Evolutionary conservation across 2,113 vertebrate genomes (phyloP).

Genomic region (Tiliqua scincoides): DNA sequence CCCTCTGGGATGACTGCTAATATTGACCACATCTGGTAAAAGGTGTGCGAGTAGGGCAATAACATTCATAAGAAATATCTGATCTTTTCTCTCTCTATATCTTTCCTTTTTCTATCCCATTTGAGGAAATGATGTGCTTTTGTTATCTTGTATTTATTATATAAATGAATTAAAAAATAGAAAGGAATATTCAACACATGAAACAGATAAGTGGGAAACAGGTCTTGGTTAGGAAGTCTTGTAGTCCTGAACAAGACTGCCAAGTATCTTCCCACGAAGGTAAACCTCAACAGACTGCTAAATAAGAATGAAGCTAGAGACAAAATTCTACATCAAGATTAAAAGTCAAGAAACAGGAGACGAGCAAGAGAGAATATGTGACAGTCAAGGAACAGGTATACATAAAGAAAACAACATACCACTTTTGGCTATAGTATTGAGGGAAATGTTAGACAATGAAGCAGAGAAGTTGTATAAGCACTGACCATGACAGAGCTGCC

Average conservation of each 20-base stretch:
- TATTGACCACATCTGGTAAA: not conserved
- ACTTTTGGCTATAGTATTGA: conserved; percentile 88
- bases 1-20: not conserved
- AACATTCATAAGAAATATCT: not conserved
- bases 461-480: conserved; percentile 86
- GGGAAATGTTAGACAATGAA: conserved; percentile 90
- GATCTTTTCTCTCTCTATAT: not conserved
- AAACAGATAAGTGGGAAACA: not conserved
- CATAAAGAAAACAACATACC: conserved; percentile 84
- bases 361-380: conserved; percentile 30
- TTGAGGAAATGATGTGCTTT: no score
- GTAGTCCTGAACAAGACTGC: not conserved
- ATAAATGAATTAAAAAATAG: no score
- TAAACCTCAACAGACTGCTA: not conserved
- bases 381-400: conserved; percentile 63
- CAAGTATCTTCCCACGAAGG: not conserved
- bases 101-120: no score
- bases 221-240: not conserved
- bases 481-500: conserved; percentile 85
- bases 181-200: not conserved
- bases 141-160: no score
- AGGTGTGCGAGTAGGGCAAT: not conserved
- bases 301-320: conserved; percentile 16
- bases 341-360: conserved; percentile 10
- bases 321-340: conserved; percentile 23